These are phyloP conservation scores for Epizoanthus rinbou DNA, from an alignment of 92 coral and sea anemone genomes.

Conservation along the genomic window DNA sequence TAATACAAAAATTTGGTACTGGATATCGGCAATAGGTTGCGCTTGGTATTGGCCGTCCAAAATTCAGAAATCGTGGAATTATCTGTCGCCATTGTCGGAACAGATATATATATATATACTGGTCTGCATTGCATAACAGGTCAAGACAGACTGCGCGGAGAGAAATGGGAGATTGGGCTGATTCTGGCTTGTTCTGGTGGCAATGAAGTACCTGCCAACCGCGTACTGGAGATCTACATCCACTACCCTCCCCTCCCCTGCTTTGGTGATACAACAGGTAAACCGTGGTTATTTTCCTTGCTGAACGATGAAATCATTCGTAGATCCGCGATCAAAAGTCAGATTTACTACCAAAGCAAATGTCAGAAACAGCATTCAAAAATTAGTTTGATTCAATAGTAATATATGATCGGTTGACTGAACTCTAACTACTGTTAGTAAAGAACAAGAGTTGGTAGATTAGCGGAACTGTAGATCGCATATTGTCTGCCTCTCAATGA, in stretches of 20 bases:
- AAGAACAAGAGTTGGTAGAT: too few species aligned
- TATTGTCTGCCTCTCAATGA: too few species aligned
- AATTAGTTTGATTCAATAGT: not conserved
- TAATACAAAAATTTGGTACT: too few species aligned
- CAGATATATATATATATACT: not conserved
- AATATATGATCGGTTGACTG: not conserved
- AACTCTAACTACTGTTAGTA: not conserved
- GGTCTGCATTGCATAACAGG: not conserved
- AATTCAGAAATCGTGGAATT: too few species aligned
- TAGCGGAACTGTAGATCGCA: too few species aligned
- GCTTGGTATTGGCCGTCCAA: too few species aligned
- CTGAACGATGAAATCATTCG: constrained; percentile 8
- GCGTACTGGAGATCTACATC: not conserved
- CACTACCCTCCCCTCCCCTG: constrained; percentile 1
- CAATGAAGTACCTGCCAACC: not conserved
- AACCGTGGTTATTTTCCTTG: not conserved
- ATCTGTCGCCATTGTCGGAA: too few species aligned
- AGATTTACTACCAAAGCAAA: not conserved
- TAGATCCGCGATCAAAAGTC: not conserved
- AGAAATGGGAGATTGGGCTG: not conserved
- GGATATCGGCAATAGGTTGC: too few species aligned
- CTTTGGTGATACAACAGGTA: not conserved
- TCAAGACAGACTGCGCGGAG: not conserved
- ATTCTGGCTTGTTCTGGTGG: not conserved
- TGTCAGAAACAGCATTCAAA: not conserved